Conservation (phyloP, 2,113 vertebrate species). For the Mastomys coucha region DNA sequence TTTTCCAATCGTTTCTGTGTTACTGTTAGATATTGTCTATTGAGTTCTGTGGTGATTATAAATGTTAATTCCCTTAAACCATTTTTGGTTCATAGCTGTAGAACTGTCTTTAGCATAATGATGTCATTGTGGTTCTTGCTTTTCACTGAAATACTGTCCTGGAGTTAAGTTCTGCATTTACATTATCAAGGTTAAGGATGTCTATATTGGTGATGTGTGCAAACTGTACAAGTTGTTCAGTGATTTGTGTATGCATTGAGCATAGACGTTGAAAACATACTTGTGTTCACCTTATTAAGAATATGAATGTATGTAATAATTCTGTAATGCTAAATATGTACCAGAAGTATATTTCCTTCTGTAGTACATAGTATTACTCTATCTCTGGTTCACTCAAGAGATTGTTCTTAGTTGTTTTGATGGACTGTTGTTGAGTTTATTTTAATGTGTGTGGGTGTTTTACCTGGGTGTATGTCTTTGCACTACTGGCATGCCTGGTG, state of each 20-base stretch:
- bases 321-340: neutral
- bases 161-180: slow-evolving; percentile 14
- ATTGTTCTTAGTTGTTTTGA: neutral
- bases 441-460: neutral
- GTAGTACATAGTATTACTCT: neutral
- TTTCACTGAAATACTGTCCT: slow-evolving; percentile 24
- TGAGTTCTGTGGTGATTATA: neutral
- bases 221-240: neutral
- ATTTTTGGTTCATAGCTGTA: neutral
- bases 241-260: slow-evolving; percentile 36
- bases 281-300: neutral
- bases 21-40: neutral
- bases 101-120: neutral
- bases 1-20: neutral
- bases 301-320: neutral
- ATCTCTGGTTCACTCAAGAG: slow-evolving; percentile 3
- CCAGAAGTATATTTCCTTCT: slow-evolving; percentile 7
- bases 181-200: slow-evolving; percentile 25
- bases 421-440: neutral
- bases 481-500: neutral
- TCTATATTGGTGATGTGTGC: neutral
- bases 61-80: neutral
- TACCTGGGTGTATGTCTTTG: neutral
- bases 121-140: neutral
- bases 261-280: slow-evolving; percentile 44